Conservation (phyloP, 1,140 invertebrate genomes). For the Zaprionus inermis region DNA sequence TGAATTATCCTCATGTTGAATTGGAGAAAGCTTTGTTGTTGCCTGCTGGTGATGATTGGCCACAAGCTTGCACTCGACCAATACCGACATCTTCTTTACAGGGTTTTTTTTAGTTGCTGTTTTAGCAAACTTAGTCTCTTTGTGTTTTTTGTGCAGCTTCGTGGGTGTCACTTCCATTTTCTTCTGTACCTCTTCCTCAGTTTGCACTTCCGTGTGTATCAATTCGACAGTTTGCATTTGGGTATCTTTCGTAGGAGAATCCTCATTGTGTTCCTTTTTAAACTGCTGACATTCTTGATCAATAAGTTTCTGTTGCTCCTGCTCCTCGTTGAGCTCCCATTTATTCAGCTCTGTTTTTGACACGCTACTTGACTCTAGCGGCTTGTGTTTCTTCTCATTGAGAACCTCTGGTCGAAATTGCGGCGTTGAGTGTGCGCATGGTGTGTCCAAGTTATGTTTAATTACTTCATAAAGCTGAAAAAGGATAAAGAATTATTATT, state of each 20-base stretch:
- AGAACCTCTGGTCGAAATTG: background rate
- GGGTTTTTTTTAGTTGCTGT: background rate
- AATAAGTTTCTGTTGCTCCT: conserved; percentile 8
- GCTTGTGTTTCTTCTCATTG: background rate
- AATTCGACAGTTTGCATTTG: conserved; percentile 9
- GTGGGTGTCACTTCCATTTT: background rate
- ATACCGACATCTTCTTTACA: background rate
- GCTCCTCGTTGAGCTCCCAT: background rate
- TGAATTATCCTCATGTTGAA: background rate
- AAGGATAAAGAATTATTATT: background rate
- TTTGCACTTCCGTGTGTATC: conserved; percentile 2
- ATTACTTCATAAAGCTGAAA: conserved; percentile 3
- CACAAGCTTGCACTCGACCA: background rate
- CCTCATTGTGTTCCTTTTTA: background rate
- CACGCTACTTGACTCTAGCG: background rate
- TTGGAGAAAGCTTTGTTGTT: background rate
- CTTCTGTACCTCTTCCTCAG: background rate
- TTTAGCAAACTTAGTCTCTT: background rate
- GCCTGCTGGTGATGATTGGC: conserved; percentile 5
- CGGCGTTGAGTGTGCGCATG: conserved; percentile 25
- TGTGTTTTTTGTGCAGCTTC: conserved; percentile 7
- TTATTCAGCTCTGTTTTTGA: background rate
- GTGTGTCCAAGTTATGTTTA: background rate
- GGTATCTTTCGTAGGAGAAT: background rate
- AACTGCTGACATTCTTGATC: conserved; percentile 3